phyloP scores from a whole-genome alignment of 2,888 invertebrate species.

The Gastracanthus pulcherrimus region DNA sequence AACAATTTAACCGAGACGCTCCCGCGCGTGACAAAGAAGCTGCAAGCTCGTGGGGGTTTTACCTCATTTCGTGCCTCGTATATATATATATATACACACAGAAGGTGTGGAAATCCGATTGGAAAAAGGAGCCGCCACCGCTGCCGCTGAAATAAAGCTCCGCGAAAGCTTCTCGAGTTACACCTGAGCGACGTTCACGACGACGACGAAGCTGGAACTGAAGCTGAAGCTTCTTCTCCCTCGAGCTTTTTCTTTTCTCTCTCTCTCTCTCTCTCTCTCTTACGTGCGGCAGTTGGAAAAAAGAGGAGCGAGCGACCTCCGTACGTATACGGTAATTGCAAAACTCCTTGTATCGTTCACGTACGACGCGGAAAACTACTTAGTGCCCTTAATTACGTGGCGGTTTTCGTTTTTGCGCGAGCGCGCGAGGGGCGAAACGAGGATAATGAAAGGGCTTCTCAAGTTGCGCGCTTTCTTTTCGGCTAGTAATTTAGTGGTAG shows the following conservation, averaged over 20 bases:
- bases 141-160: conserved; percentile 33
- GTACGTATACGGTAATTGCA: conserved; percentile 44
- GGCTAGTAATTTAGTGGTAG: conserved; percentile 12
- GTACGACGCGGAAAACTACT: conserved; percentile 36
- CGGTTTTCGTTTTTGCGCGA: conserved; percentile 28
- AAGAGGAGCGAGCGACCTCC: not conserved
- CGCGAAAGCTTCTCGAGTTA: conserved; percentile 50
- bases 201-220: not conserved
- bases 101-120: conserved; percentile 34
- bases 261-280: not conserved
- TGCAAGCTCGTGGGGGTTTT: no score
- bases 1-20: not conserved
- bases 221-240: not conserved
- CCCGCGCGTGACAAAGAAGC: not conserved
- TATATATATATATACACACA: no score
- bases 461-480: not conserved
- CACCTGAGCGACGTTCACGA: conserved; percentile 28
- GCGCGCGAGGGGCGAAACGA: not conserved
- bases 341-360: conserved; percentile 22
- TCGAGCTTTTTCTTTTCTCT: not conserved
- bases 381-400: conserved; percentile 41
- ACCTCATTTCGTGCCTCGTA: no score
- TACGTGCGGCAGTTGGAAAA: not conserved
- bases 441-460: no score
- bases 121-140: conserved; percentile 25